These are phyloP conservation scores for Callipepla californica DNA, from an alignment of 2,113 vertebrate species.

Conservation along the genomic window DNA sequence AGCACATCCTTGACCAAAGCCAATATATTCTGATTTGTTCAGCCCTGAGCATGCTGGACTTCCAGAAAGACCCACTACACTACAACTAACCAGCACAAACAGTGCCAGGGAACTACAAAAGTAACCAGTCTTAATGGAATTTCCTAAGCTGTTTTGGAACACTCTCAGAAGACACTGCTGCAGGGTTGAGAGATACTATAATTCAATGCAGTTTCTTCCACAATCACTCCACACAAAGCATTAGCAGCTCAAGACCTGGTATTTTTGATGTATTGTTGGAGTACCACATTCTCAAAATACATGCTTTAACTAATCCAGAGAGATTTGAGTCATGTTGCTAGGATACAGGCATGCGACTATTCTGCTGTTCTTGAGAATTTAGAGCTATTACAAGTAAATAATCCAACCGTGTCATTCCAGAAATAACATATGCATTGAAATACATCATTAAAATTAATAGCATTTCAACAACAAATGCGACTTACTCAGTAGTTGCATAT, in stretches of 20 bases:
- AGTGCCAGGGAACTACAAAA: neutral
- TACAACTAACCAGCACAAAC: neutral
- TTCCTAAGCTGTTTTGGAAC: neutral
- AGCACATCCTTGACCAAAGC: neutral
- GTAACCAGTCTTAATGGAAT: neutral
- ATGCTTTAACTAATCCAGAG: conserved; percentile 65
- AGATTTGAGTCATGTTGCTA: conserved; percentile 58
- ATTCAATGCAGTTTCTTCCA: neutral
- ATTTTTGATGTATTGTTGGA: conserved; percentile 39
- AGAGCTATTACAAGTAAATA: conserved; percentile 14
- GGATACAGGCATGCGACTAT: conserved; percentile 4
- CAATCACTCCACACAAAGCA: conserved; percentile 18
- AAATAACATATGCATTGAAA: neutral
- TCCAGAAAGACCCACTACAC: neutral
- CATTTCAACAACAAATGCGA: neutral
- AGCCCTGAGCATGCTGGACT: neutral
- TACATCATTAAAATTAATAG: neutral
- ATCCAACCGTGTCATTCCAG: conserved; percentile 6
- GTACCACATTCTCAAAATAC: conserved; percentile 45
- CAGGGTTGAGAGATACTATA: neutral
- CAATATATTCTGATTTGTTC: neutral
- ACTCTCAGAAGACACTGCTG: neutral
- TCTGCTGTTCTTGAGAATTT: conserved; percentile 13
- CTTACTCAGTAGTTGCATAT: conserved; percentile 83
- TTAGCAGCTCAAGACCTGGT: neutral